A percentile compares a stretch with the other conserved stretches of the same genome.
Conservation (phyloP, 2,888 invertebrate genomes). For the Caenorhabditis sinica region DNA sequence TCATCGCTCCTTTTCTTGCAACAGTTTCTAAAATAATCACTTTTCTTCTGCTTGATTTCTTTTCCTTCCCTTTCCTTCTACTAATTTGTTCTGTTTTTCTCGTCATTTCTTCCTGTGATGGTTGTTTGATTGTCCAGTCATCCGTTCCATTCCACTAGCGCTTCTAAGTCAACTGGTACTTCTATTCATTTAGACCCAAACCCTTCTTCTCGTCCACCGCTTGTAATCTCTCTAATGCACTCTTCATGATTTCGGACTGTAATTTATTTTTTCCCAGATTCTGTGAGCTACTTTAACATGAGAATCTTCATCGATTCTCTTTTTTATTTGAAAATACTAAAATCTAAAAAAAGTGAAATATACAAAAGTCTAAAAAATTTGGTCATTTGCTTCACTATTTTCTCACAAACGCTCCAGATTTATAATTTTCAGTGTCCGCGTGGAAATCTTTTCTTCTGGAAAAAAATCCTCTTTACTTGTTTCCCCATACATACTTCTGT, state of each 20-base stretch:
- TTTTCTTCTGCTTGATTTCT: conserved; percentile 31
- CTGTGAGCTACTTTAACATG: background rate
- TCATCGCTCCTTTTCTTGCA: conserved; percentile 6
- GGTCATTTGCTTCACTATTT: conserved; percentile 24
- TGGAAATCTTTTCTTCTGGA: background rate
- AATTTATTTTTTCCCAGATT: conserved; percentile 53
- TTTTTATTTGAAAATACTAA: conserved; percentile 25
- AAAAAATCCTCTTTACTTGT: conserved; percentile 11
- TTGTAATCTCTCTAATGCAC: conserved; percentile 10
- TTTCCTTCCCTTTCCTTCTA: conserved; percentile 5
- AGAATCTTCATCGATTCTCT: too few species aligned
- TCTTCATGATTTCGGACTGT: conserved; percentile 10
- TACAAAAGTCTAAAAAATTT: conserved; percentile 45
- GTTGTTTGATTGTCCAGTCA: conserved; percentile 65
- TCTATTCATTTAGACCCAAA: background rate
- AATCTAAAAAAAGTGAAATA: conserved; percentile 48
- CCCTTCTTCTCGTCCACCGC: conserved; percentile 13
- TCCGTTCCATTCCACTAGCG: conserved; percentile 48
- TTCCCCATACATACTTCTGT: background rate
- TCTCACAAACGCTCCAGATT: background rate
- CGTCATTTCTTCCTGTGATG: conserved; percentile 60
- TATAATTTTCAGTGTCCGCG: background rate
- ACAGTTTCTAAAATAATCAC: conserved; percentile 13
- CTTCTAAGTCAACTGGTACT: conserved; percentile 59
- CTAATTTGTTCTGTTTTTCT: conserved; percentile 39